Evolutionary conservation across 2,113 vertebrate species (phyloP).

Genomic region (Eubucco bourcierii): DNA sequence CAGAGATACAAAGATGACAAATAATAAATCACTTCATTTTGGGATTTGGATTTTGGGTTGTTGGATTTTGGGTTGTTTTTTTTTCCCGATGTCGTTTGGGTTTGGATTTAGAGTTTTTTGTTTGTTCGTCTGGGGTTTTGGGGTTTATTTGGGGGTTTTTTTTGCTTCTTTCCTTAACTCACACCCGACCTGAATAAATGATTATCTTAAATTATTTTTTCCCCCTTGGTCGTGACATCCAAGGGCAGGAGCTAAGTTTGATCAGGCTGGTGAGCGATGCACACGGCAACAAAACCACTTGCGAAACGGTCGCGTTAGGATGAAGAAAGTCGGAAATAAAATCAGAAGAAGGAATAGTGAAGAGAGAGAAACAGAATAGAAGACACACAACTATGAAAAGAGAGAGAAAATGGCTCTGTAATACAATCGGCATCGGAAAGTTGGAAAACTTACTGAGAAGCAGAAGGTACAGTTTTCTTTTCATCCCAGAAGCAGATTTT

Average conservation of each 20-base stretch:
- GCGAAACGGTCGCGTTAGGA: neutral
- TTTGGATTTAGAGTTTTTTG: too few relatives aligned
- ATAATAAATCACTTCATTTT: slow-evolving; percentile 13
- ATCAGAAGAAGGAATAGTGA: slow-evolving; percentile 4
- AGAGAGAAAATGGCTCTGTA: slow-evolving; percentile 43
- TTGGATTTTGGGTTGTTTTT: too few relatives aligned
- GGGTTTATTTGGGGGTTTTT: too few relatives aligned
- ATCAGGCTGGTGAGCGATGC: slow-evolving; percentile 2
- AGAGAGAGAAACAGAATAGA: neutral
- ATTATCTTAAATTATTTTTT: neutral
- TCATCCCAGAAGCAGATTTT: slow-evolving; percentile 62
- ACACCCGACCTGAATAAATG: neutral
- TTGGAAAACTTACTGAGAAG: slow-evolving; percentile 78
- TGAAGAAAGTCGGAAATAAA: slow-evolving; percentile 18
- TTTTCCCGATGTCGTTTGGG: neutral
- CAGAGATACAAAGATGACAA: slow-evolving; percentile 44
- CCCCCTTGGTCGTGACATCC: neutral
- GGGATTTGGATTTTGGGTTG: too few relatives aligned
- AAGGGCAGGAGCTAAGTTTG: neutral
- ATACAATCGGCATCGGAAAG: slow-evolving; percentile 52
- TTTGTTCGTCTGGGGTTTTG: neutral
- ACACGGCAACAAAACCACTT: neutral
- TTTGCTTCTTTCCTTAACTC: slow-evolving; percentile 4
- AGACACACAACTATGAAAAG: neutral
- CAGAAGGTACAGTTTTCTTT: slow-evolving; percentile 71